These are phyloP conservation scores for Lethocerus indicus DNA, from an alignment of 1,140 invertebrate genomes.

Conservation along the genomic window DNA sequence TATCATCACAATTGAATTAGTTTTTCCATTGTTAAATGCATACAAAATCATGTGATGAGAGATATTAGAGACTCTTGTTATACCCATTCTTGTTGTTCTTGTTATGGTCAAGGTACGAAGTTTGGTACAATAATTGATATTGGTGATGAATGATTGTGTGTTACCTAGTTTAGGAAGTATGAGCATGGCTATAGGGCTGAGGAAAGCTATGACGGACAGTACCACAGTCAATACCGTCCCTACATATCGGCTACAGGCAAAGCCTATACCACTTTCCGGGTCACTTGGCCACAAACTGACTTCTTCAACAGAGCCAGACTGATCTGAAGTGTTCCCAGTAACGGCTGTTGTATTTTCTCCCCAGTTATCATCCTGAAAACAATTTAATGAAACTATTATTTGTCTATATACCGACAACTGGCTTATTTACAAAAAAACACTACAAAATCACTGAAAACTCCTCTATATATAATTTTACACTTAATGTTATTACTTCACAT, in stretches of 20 bases:
- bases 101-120: too few species aligned
- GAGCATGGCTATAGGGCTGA: conserved; percentile 88
- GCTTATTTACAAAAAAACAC: too few species aligned
- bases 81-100: too few species aligned
- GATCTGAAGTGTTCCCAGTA: conserved; percentile 91
- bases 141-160: too few species aligned
- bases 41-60: too few species aligned
- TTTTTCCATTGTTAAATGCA: too few species aligned
- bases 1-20: too few species aligned
- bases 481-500: too few species aligned
- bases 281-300: conserved; percentile 56
- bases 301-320: conserved; percentile 84
- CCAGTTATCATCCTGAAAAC: conserved; percentile 85
- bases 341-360: conserved; percentile 94
- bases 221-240: conserved; percentile 57
- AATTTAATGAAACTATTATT: not conserved
- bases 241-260: conserved; percentile 61
- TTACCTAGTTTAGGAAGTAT: conserved; percentile 66
- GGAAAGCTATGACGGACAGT: conserved; percentile 64
- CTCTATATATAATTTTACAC: not conserved
- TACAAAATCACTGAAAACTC: not conserved
- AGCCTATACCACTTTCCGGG: conserved; percentile 51
- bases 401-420: too few species aligned
- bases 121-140: too few species aligned
- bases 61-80: too few species aligned